phyloP scores from a whole-genome alignment of 2,797 vertebrate species.

The Aphelocoma californica region DNA sequence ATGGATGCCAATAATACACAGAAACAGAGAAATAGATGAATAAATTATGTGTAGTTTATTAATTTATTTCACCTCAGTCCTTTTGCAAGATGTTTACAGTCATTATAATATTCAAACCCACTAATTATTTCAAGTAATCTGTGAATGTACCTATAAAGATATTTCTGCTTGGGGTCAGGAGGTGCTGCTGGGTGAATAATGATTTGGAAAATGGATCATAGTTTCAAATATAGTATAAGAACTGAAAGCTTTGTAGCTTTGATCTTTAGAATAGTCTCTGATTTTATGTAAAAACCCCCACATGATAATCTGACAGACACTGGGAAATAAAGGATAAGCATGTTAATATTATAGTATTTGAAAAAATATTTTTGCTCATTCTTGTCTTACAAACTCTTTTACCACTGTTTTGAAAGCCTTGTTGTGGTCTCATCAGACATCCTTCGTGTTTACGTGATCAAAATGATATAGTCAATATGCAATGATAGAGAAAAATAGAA shows the following conservation, averaged over 20 bases:
- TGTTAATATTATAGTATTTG: background rate
- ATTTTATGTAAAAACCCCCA: accelerated
- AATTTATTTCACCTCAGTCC: background rate
- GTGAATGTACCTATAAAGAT: background rate
- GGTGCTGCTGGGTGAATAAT: background rate
- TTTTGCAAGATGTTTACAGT: background rate
- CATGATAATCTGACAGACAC: background rate
- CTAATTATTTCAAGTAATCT: background rate
- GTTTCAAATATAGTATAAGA: background rate
- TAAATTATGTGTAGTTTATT: background rate
- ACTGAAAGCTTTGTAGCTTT: background rate
- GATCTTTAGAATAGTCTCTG: background rate
- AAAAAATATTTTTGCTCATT: background rate
- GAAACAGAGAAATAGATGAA: background rate
- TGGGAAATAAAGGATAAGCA: background rate
- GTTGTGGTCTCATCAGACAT: background rate
- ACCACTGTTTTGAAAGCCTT: background rate
- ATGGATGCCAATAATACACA: background rate
- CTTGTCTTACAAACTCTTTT: background rate
- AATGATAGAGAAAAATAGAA: background rate
- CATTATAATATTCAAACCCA: background rate
- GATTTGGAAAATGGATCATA: background rate
- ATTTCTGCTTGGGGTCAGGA: background rate
- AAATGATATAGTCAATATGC: background rate
- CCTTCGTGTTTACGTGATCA: background rate